A percentile compares a stretch with the other conserved stretches of the same genome.
Conservation (phyloP, 2,113 vertebrate genomes). For the Eidolon helvum region DNA sequence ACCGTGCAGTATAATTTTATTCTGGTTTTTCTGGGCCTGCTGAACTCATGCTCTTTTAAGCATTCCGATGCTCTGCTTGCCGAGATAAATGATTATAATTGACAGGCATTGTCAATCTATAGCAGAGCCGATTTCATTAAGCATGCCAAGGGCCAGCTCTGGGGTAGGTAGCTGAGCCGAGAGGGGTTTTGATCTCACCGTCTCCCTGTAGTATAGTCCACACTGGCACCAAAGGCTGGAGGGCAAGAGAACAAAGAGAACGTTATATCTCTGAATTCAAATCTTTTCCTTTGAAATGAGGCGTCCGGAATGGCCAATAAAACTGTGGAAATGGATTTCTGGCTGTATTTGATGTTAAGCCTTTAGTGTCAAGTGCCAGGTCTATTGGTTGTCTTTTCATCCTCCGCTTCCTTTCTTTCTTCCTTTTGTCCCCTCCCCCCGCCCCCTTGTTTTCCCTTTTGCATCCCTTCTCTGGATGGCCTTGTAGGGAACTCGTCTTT, state of each 20-base stretch:
- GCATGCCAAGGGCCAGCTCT: slow-evolving; percentile 94
- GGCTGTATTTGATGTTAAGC: slow-evolving; percentile 98
- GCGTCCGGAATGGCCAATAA: slow-evolving; percentile 93
- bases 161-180: slow-evolving; percentile 90
- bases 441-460: slow-evolving; percentile 13
- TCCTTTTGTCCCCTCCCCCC: slow-evolving; percentile 52
- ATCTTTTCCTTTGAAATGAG: slow-evolving; percentile 93
- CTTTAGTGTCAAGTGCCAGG: slow-evolving; percentile 93
- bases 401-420: background rate
- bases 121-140: slow-evolving; percentile 92
- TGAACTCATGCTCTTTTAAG: slow-evolving; percentile 76
- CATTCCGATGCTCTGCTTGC: slow-evolving; percentile 86
- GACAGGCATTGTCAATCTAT: slow-evolving; percentile 90
- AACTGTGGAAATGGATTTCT: slow-evolving; percentile 96
- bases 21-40: slow-evolving; percentile 45
- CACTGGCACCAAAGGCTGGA: slow-evolving; percentile 93
- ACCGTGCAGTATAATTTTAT: slow-evolving; percentile 56
- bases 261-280: slow-evolving; percentile 90
- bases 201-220: slow-evolving; percentile 91
- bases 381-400: slow-evolving; percentile 60
- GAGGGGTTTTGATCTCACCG: slow-evolving; percentile 89
- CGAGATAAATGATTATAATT: slow-evolving; percentile 95
- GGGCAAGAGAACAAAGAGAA: slow-evolving; percentile 96
- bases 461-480: slow-evolving; percentile 66
- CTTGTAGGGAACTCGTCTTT: slow-evolving; percentile 81